A percentile compares a stretch with the other conserved stretches of the same genome.
These are phyloP conservation scores for Steatocranus sp. DNA, from an alignment of 2,797 vertebrate genomes.

Conservation along the genomic window DNA sequence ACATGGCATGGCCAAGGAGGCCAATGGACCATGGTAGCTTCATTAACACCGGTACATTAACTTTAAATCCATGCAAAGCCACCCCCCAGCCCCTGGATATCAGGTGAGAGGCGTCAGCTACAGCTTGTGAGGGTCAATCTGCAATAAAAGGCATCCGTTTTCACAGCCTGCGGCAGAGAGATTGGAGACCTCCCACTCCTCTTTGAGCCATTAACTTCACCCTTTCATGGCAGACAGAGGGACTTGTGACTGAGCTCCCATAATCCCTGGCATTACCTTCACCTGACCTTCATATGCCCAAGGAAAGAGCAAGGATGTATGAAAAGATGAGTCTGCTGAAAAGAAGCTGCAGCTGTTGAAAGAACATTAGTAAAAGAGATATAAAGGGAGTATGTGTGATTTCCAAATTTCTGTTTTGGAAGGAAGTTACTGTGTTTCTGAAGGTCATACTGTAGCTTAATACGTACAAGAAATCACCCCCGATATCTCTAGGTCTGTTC, in stretches of 20 bases:
- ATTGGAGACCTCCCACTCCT: slow-evolving; percentile 74
- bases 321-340: slow-evolving; percentile 28
- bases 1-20: slow-evolving; percentile 30
- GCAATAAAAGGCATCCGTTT: slow-evolving; percentile 79
- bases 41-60: slow-evolving; percentile 79
- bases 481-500: neutral
- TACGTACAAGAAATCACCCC: neutral
- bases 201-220: slow-evolving; percentile 77
- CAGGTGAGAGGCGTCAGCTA: slow-evolving; percentile 52
- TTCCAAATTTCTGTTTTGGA: neutral
- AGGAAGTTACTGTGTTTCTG: neutral
- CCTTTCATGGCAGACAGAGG: slow-evolving; percentile 68
- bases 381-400: neutral
- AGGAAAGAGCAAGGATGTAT: slow-evolving; percentile 49
- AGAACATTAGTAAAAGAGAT: neutral
- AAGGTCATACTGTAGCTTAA: neutral
- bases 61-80: slow-evolving; percentile 69
- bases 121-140: slow-evolving; percentile 71
- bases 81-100: slow-evolving; percentile 1
- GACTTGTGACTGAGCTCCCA: slow-evolving; percentile 65
- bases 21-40: slow-evolving; percentile 61
- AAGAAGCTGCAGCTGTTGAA: slow-evolving; percentile 25
- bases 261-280: slow-evolving; percentile 76
- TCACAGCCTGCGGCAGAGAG: slow-evolving; percentile 65
- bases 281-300: slow-evolving; percentile 67